phyloP scores from a whole-genome alignment of 1,140 invertebrate genomes.

The Pseudoatta argentina region DNA sequence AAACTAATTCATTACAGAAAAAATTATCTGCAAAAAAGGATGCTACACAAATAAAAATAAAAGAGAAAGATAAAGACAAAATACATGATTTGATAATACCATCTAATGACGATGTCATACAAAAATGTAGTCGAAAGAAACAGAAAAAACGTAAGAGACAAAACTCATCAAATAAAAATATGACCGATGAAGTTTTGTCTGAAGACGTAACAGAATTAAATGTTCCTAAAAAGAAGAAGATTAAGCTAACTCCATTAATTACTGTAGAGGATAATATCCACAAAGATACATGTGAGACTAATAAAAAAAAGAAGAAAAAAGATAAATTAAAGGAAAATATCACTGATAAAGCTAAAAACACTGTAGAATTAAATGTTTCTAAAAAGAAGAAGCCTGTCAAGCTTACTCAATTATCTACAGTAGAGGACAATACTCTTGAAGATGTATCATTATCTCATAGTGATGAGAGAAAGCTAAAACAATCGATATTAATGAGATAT shows the following conservation, averaged over 20 bases:
- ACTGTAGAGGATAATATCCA: constrained; percentile 3
- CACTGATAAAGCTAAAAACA: neutral
- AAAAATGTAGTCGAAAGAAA: neutral
- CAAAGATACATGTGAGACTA: constrained; percentile 14
- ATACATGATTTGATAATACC: constrained; percentile 5
- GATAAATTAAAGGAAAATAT: constrained; percentile 23
- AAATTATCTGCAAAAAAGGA: neutral
- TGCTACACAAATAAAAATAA: constrained; percentile 8
- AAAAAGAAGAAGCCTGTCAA: constrained; percentile 37
- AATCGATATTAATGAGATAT: neutral
- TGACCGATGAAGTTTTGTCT: neutral
- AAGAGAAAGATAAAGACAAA: constrained; percentile 3
- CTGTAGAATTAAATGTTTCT: neutral
- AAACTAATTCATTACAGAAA: neutral
- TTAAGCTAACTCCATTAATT: constrained; percentile 18
- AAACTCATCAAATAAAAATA: constrained; percentile 11
- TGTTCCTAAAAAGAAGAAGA: constrained; percentile 14
- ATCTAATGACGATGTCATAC: neutral
- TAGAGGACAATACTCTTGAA: constrained; percentile 10
- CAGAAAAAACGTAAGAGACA: constrained; percentile 37
- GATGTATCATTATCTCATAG: neutral
- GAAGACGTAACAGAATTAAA: neutral
- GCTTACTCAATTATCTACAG: constrained; percentile 4
- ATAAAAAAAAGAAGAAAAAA: constrained; percentile 40
- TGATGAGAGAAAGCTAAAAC: constrained; percentile 31